Conservation (phyloP, 2,888 invertebrate genomes). For the Busseola fusca region DNA sequence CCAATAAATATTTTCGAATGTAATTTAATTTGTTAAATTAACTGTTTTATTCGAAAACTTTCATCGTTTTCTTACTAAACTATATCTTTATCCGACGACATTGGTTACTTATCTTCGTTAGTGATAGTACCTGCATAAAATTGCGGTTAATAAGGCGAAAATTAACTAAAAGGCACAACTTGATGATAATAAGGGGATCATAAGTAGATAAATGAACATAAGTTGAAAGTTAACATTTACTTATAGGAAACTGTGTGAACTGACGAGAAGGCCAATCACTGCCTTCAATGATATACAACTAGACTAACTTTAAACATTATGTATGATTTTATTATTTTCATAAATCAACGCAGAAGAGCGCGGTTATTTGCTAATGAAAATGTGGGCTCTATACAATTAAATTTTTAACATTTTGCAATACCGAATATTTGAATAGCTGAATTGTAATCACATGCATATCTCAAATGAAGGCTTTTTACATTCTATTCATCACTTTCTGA, state of each 20-base stretch:
- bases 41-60: not conserved
- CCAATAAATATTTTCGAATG: no score
- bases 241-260: not conserved
- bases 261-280: not conserved
- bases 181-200: not conserved
- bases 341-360: not conserved
- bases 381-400: not conserved
- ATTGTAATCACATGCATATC: not conserved
- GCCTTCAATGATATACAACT: not conserved
- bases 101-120: not conserved
- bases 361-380: not conserved
- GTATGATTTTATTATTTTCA: not conserved
- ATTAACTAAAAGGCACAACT: not conserved
- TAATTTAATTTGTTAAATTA: not conserved
- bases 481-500: constrained; percentile 19
- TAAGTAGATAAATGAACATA: not conserved
- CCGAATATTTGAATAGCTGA: not conserved
- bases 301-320: not conserved
- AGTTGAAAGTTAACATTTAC: not conserved
- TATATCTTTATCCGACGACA: not conserved
- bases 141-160: not conserved
- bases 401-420: constrained; percentile 1
- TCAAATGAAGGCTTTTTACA: not conserved
- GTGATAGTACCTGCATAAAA: not conserved
- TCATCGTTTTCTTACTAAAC: not conserved